phyloP scores from a whole-genome alignment of 2,888 invertebrate genomes.

The Dendrolimus houi region DNA sequence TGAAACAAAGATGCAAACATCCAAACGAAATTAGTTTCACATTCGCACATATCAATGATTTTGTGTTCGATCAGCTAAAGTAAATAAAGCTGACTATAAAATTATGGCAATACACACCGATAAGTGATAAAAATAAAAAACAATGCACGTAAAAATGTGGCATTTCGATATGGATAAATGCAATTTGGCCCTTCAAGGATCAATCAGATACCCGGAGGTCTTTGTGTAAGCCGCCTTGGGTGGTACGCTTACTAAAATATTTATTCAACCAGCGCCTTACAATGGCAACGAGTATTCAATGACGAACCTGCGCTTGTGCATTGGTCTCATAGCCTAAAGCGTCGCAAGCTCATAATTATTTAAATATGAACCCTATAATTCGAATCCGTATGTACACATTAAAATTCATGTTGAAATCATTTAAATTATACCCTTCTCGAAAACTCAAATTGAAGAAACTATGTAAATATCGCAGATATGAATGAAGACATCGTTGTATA shows the following conservation, averaged over 20 bases:
- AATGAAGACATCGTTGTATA: too few species aligned
- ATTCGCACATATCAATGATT: too few species aligned
- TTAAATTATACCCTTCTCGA: too few species aligned
- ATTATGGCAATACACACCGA: too few species aligned
- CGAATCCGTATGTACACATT: background rate
- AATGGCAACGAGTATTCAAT: conserved; percentile 70
- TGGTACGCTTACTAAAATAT: conserved; percentile 67
- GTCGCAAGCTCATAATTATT: conserved; percentile 13
- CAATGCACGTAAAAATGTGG: conserved; percentile 14
- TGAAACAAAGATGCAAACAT: too few species aligned
- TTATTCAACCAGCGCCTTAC: conserved; percentile 60
- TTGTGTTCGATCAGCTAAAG: too few species aligned
- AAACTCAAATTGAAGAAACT: too few species aligned
- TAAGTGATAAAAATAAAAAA: conserved; percentile 6
- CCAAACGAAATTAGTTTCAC: too few species aligned
- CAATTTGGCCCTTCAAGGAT: conserved; percentile 59
- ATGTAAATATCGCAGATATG: too few species aligned
- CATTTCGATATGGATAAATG: conserved; percentile 26
- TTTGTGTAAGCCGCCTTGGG: conserved; percentile 60
- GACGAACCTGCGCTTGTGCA: conserved; percentile 34
- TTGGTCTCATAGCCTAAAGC: conserved; percentile 33
- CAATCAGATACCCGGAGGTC: conserved; percentile 49
- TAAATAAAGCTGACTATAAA: too few species aligned
- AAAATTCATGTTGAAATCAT: too few species aligned
- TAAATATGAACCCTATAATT: background rate